phyloP scores from a whole-genome alignment of 2,888 invertebrate genomes.

The Myathropa florea region DNA sequence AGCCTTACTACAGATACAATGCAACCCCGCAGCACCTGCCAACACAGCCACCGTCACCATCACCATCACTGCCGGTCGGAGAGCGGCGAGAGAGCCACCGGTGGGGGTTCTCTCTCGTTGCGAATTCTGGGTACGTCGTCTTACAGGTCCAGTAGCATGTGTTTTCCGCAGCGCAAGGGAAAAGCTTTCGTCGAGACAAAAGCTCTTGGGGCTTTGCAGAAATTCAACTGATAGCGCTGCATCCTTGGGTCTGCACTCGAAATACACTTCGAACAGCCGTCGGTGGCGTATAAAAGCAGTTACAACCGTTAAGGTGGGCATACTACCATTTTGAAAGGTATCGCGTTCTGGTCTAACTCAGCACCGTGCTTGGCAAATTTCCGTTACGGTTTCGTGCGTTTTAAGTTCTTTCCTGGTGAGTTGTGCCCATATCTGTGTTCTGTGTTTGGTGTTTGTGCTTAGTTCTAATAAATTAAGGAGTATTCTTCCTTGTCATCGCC shows the following conservation, averaged over 20 bases:
- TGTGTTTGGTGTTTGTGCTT: slow-evolving; percentile 20
- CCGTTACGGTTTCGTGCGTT: slow-evolving; percentile 70
- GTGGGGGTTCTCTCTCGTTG: slow-evolving; percentile 28
- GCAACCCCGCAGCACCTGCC: not conserved
- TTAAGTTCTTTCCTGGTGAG: slow-evolving; percentile 66
- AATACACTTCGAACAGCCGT: slow-evolving; percentile 38
- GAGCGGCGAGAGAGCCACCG: slow-evolving; percentile 6
- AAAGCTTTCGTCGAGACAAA: slow-evolving; percentile 57
- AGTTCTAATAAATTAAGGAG: slow-evolving; percentile 55
- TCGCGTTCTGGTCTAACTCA: slow-evolving; percentile 63
- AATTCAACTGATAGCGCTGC: slow-evolving; percentile 67
- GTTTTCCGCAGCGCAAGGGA: slow-evolving; percentile 55
- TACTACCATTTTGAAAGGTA: slow-evolving; percentile 64
- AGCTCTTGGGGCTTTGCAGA: slow-evolving; percentile 62
- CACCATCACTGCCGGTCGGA: not conserved
- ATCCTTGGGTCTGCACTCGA: slow-evolving; percentile 56
- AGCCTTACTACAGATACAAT: not conserved
- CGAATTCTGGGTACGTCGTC: slow-evolving; percentile 9
- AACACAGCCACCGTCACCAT: too few relatives aligned
- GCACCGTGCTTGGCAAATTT: slow-evolving; percentile 57
- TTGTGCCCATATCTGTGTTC: slow-evolving; percentile 24
- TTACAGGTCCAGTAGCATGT: slow-evolving; percentile 41
- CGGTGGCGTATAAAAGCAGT: slow-evolving; percentile 64
- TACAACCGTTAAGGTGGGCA: slow-evolving; percentile 64
- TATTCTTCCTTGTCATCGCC: slow-evolving; percentile 19